Evolutionary conservation across 2,797 vertebrate species (phyloP), one percentile per base, ranked within the genome.

Genomic region (Chloroceryle inda): DNA sequence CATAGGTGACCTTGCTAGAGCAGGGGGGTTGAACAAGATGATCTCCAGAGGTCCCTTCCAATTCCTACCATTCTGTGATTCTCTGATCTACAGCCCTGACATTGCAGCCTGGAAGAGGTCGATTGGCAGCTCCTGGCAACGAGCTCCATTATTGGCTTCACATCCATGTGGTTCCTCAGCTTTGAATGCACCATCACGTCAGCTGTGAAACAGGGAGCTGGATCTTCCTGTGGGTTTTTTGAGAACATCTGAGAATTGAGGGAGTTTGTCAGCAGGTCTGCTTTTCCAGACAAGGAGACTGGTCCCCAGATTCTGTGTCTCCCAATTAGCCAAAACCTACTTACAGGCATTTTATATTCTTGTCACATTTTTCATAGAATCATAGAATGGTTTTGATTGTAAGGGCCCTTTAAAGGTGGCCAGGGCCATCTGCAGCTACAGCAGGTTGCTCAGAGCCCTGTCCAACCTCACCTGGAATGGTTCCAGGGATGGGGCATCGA

Each of bases 161-260:
- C 19, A 40, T 53, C 20, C 21, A 23, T 1, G 1, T 13, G 24
- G 45, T n/a, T 77, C 29, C 22, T 58, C 1, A 2, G 31, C 69
- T 85, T 63, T 81, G 72, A 40, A 55, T 1, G 2, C 23, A 40
- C 16, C 4, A 2, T 47, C 69, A 33, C 31, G 35, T 3, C 9
- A 42, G 47, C 61, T 80, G n/a, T 17, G 45, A 72, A 27, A 64
- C 9, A 13, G 29, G 4, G 35, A 40, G 10, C 1, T 3, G 44
- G 40, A 9, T 50, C 73, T 50, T 23, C 35, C 61, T 0, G 0
- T 5, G 62, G 37, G 13, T 20, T 81, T 63, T 37, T 40, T 40
- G 38, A 40, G 50, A 61, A 27, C 22, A 18, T 15, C 49, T 52
- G 31, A 24, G 56, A 71, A 67, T 47, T 16, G 6, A 50, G 12